Evolutionary conservation across 2,888 invertebrate species (phyloP).

Genomic region (Oligia latruncula): DNA sequence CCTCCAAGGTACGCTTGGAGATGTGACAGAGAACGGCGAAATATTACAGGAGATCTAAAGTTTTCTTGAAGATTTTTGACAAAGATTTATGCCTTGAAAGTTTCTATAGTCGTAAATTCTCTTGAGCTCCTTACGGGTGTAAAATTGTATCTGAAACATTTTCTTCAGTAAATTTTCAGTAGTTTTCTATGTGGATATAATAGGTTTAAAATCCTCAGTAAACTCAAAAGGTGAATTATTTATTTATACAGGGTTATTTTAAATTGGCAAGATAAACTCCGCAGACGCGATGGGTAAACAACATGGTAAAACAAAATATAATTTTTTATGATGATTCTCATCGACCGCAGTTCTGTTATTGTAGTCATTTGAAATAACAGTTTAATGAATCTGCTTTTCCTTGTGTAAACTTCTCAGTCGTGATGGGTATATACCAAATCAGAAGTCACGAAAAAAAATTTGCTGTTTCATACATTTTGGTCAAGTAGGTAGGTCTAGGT

Average conservation of each 20-base stretch:
- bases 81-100: constrained; percentile 31
- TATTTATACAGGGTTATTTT: background rate
- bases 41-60: constrained; percentile 47
- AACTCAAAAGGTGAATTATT: constrained; percentile 13
- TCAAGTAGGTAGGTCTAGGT: no score
- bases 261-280: background rate
- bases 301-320: no score
- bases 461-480: no score
- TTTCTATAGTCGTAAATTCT: constrained; percentile 34
- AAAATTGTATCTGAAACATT: constrained; percentile 29
- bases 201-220: background rate
- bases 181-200: background rate
- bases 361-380: no score
- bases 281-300: no score
- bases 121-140: background rate
- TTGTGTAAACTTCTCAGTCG: no score
- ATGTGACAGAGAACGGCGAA: constrained; percentile 33
- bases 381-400: no score
- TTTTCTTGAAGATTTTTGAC: constrained; percentile 23
- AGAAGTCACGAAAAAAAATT: no score
- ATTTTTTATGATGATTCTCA: no score
- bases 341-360: no score
- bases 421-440: no score
- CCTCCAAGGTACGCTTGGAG: constrained; percentile 41
- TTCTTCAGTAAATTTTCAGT: background rate